Percentiles rank a stretch among this genome's conserved stretches.
Evolutionary conservation across 2,113 vertebrate genomes (phyloP).

Genomic region (Felis chaus): DNA sequence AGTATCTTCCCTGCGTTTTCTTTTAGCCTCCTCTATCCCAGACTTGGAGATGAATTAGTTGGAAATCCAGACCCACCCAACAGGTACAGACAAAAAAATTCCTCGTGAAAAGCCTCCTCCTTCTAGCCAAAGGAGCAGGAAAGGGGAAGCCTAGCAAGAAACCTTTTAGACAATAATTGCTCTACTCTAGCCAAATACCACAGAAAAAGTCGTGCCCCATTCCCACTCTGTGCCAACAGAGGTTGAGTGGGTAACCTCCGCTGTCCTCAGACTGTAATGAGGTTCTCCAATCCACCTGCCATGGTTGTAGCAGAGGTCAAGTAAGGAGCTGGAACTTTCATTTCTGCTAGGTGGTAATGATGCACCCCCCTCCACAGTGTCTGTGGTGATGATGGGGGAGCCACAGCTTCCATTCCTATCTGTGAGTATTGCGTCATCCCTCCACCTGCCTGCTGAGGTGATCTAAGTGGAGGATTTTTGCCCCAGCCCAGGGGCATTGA

Average conservation of each 20-base stretch:
- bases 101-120: background rate
- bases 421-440: no score
- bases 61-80: background rate
- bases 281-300: accelerated
- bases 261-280: background rate
- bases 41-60: background rate
- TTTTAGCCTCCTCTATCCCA: background rate
- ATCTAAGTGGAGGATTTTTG: background rate
- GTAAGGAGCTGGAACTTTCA: background rate
- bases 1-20: background rate
- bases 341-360: background rate
- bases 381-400: background rate
- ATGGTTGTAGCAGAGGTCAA: background rate
- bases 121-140: background rate
- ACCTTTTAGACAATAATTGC: background rate
- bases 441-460: background rate
- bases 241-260: background rate
- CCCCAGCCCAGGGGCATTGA: background rate
- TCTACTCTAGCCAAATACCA: background rate
- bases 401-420: background rate
- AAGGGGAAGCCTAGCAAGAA: background rate
- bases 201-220: no score
- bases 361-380: accelerated
- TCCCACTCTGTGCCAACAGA: background rate
- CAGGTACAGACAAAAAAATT: background rate